Evolutionary conservation across 2,797 vertebrate genomes (phyloP).

Genomic region (Brachymystax lenok): DNA sequence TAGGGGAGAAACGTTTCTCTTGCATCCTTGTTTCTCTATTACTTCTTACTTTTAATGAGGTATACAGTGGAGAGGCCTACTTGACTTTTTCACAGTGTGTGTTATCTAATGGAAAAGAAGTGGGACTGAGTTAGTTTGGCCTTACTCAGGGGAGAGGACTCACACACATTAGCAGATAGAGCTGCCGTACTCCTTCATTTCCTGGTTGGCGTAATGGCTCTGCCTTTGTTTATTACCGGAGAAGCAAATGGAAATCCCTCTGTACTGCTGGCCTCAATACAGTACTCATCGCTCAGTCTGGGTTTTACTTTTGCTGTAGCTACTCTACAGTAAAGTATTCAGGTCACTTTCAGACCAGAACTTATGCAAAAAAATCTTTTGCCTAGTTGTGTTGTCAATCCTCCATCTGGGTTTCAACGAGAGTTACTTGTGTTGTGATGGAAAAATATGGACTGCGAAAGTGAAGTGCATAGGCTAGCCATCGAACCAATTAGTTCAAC

Average conservation of each 20-base stretch:
- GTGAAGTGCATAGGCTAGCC: not conserved
- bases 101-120: conserved; percentile 66
- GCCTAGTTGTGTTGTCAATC: not conserved
- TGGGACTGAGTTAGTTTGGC: conserved; percentile 33
- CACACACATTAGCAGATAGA: conserved; percentile 64
- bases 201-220: conserved; percentile 69
- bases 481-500: not conserved
- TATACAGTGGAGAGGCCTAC: conserved; percentile 81
- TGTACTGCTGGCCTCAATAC: conserved; percentile 59
- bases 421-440: conserved; percentile 26
- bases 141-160: conserved; percentile 30
- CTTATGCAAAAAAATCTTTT: too few species aligned
- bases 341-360: not conserved
- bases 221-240: conserved; percentile 62
- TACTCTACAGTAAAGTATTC: not conserved
- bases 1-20: conserved; percentile 67
- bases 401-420: conserved; percentile 84
- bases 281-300: conserved; percentile 65
- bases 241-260: conserved; percentile 49
- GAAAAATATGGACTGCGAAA: not conserved
- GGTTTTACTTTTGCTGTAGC: not conserved
- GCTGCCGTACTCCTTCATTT: conserved; percentile 64
- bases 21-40: conserved; percentile 75
- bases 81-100: conserved; percentile 69
- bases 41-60: conserved; percentile 84